Evolutionary conservation across 1,140 invertebrate species (phyloP).

Genomic region (Palaemon carinicauda): DNA sequence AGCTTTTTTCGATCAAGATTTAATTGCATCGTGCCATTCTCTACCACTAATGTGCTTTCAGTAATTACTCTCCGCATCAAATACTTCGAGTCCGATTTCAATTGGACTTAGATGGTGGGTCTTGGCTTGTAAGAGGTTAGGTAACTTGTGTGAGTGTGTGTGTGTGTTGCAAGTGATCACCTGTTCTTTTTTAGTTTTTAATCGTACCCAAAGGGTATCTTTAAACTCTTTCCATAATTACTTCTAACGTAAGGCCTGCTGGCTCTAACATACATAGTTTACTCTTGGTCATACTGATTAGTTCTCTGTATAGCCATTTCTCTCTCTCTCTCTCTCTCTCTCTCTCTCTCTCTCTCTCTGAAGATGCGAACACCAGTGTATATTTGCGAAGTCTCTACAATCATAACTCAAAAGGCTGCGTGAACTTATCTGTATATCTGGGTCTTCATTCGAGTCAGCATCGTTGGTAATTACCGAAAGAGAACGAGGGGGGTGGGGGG

Average conservation of each 20-base stretch:
- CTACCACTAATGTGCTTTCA: neutral
- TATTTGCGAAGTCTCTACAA: neutral
- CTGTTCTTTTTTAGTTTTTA: too few relatives aligned
- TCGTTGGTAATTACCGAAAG: constrained; percentile 7
- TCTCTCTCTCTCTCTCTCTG: neutral
- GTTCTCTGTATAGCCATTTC: neutral
- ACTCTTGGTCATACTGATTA: neutral
- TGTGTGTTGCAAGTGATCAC: too few relatives aligned
- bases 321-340: neutral
- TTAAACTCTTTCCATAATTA: too few relatives aligned
- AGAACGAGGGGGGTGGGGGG: neutral
- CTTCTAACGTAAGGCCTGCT: too few relatives aligned
- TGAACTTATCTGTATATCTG: constrained; percentile 26
- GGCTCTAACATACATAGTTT: neutral
- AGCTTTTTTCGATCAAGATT: neutral
- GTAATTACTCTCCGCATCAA: neutral
- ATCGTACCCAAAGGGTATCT: neutral
- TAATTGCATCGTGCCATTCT: neutral
- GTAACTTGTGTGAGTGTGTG: too few relatives aligned
- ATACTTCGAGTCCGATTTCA: too few relatives aligned
- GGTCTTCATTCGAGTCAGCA: neutral
- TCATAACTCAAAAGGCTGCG: neutral
- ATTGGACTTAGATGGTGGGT: too few relatives aligned
- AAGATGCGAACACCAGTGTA: too few relatives aligned
- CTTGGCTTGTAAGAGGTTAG: too few relatives aligned